Evolutionary conservation across 2,888 invertebrate genomes (phyloP).

Genomic region (Phytoseiulus persimilis): DNA sequence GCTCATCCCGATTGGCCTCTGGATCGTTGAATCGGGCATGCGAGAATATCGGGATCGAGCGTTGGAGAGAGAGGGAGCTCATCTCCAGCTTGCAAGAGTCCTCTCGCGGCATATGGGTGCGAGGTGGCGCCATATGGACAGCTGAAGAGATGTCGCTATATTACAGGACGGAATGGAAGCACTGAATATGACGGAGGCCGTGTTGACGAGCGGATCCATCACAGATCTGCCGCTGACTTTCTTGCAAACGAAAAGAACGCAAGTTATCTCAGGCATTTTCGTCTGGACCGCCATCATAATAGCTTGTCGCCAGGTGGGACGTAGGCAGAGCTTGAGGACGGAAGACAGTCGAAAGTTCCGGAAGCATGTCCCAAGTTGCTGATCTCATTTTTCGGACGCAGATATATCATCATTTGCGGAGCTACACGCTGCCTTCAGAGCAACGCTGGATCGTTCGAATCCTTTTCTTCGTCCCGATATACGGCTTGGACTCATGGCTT

Average conservation of each 20-base stretch:
- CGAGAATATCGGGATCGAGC: no score
- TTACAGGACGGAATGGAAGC: neutral
- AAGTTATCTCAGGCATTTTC: slow-evolving; percentile 86
- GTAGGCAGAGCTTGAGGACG: slow-evolving; percentile 6
- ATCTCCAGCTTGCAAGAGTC: no score
- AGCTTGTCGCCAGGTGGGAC: slow-evolving; percentile 85
- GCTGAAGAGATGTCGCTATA: no score
- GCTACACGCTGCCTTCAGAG: slow-evolving; percentile 97
- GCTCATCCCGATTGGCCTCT: no score
- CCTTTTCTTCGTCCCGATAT: slow-evolving; percentile 96
- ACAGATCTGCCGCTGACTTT: slow-evolving; percentile 57
- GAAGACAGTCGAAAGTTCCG: neutral
- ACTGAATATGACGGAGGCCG: neutral
- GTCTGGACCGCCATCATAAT: slow-evolving; percentile 89
- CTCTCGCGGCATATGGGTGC: no score
- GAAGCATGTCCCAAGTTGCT: neutral
- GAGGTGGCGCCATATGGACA: no score
- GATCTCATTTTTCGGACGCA: slow-evolving; percentile 52
- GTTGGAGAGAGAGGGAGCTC: no score
- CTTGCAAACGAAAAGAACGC: slow-evolving; percentile 85
- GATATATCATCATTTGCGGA: slow-evolving; percentile 96
- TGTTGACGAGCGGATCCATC: neutral
- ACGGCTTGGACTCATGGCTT: slow-evolving; percentile 96
- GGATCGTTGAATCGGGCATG: no score
- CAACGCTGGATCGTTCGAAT: slow-evolving; percentile 99